Evolutionary conservation across 2,797 vertebrate genomes (phyloP), one percentile per base, ranked within the genome.

Genomic region (Distichodus sexfasciatus): DNA sequence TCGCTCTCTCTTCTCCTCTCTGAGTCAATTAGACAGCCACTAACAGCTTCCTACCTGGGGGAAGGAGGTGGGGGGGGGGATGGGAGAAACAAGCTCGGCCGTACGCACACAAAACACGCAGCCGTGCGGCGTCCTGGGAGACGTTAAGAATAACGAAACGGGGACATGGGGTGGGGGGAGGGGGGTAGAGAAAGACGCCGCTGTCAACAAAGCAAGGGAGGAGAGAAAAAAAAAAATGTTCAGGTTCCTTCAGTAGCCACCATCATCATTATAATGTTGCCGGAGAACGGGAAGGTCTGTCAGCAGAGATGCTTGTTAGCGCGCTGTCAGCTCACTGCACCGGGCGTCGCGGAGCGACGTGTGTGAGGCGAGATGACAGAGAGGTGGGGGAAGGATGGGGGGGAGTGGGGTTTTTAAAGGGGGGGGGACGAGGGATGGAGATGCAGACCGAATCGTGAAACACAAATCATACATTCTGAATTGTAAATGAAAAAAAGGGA

Each of bases 281-380:
- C 12, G 21, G 28, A 57, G 0, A 58, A 6, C 3, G 38, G 24
- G n/a, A 47, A 24, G 29, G 70, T 26, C 38, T 68, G 70, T 59
- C 44, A 76, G 54, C 29, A 8, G 57, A 12, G 44, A 57, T 63
- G 36, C 66, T 48, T 59, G 73, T 73, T 73, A 71, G 65, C 62
- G 66, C 48, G 46, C 61, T 63, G 69, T 76, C 66, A 72, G 46
- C 46, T 61, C 36, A 7, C 6, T 36, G 66, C 6, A 15, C 24
- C 5, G 7, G 14, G 26, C 8, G 29, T 54, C 28, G n/a, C n/a
- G n/a, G n/a, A 5, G 57, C 1, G 40, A 60, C 21, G 17, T 24
- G 6, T 6, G 1, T 12, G 43, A 24, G 10, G 14, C 4, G 6
- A 4, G 11, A 5, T 19, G 4, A 62, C 9, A 24, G 14, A 3